Base-by-base conservation (phyloP, 1,140 invertebrate genomes). In the Neodiprion lecontei region DNA sequence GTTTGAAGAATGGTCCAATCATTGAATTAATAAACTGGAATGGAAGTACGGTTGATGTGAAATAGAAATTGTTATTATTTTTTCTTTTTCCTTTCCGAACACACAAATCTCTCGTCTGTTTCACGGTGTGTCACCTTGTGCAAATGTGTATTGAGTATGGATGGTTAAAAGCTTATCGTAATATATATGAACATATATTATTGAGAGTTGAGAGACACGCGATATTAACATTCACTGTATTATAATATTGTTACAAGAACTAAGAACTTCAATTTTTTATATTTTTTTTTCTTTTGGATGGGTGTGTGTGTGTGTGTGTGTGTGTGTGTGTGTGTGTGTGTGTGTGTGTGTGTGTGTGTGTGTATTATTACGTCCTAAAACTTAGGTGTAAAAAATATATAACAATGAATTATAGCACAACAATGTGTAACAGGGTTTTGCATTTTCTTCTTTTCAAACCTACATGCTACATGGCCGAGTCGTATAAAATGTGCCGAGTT, bases 401-500 rank as follows among this genome's bases (percentile, higher is more conserved):
- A 79, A 79, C 79, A 82, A 85, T 78, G 76, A 78, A 85, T 21
- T 21, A 21, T 79, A 83, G 76, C 82, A 70, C 73, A 85, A 84
- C 81, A 85, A 81, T 79, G 78, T 80, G 72, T 79, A 85, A 84
- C 79, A 84, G 70, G 75, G 67, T 69, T 69, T 69, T 7, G 12
- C 61, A 65, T 65, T 65, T 65, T 65, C 7, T 65, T 65, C 65
- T 74, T 72, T 75, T 81, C 79, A 73, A 73, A 82, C 79, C 76
- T 83, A 83, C 40, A 61, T 69, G 72, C 80, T 84, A 82, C 69
- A 85, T 84, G 84, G 84, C 83, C 82, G 75, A 85, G 79, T 73
- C 78, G 81, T 77, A 80, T 75, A 84, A 12, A 80, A 79, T 83
- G 81, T 83, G 83, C 81, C 80, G 82, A 85, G 84, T 83, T 83